Conservation (phyloP, 2,113 vertebrate species). For the Antechinus stuartii region DNA sequence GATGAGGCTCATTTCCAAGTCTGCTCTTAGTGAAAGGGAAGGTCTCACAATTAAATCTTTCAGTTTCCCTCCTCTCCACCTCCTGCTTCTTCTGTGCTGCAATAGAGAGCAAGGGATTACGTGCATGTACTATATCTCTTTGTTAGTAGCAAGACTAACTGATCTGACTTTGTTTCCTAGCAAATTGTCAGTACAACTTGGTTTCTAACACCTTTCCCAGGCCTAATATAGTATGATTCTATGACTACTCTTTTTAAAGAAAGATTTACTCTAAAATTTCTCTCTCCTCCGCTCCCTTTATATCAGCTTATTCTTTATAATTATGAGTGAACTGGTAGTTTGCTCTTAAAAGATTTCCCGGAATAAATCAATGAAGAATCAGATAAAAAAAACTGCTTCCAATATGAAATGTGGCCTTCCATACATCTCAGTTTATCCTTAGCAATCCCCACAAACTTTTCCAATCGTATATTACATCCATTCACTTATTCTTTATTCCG, state of each 20-base stretch:
- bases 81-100: not conserved
- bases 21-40: not conserved
- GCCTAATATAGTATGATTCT: not conserved
- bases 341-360: not conserved
- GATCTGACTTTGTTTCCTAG: not conserved
- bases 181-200: not conserved
- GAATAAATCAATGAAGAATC: not conserved
- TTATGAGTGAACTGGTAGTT: not conserved
- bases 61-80: not conserved
- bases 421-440: not conserved
- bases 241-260: not conserved
- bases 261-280: not conserved
- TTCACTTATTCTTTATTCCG: not conserved
- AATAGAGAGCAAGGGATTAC: not conserved
- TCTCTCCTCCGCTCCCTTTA: not conserved
- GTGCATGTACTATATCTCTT: not conserved
- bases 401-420: not conserved
- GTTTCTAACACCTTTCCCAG: not conserved
- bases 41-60: not conserved
- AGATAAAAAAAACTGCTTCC: not conserved
- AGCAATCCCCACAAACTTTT: not conserved
- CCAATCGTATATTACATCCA: not conserved
- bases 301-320: not conserved
- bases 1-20: not conserved
- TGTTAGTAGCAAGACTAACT: not conserved